phyloP scores from a whole-genome alignment of 2,888 invertebrate genomes.

The Spialia ferax region DNA sequence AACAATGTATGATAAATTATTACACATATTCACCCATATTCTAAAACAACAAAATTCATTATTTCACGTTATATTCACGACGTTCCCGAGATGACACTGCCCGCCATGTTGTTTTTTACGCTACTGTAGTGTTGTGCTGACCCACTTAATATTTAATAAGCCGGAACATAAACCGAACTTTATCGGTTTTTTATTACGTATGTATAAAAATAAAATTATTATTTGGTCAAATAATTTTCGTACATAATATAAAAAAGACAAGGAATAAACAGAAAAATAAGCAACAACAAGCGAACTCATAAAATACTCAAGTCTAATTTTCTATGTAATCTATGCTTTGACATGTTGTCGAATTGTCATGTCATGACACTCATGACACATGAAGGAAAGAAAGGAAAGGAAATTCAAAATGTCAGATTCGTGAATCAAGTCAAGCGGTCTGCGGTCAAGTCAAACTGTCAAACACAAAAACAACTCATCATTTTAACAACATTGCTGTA shows the following conservation, averaged over 20 bases:
- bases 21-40: constrained; percentile 90
- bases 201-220: too few species aligned
- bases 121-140: constrained; percentile 53
- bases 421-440: neutral
- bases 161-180: neutral
- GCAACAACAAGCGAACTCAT: too few species aligned
- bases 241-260: too few species aligned
- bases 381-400: too few species aligned
- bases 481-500: too few species aligned
- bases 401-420: neutral
- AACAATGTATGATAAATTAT: constrained; percentile 86
- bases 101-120: constrained; percentile 88
- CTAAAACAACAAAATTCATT: constrained; percentile 89
- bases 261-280: too few species aligned
- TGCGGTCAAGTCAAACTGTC: neutral
- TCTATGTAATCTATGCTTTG: too few species aligned
- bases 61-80: constrained; percentile 88
- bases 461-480: too few species aligned
- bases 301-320: too few species aligned
- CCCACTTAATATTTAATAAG: constrained; percentile 36
- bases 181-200: neutral
- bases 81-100: constrained; percentile 88
- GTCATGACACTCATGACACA: neutral
- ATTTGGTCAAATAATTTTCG: too few species aligned
- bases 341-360: too few species aligned